phyloP scores from a whole-genome alignment of 2,888 invertebrate genomes.

The Tenthredo mesomela region DNA sequence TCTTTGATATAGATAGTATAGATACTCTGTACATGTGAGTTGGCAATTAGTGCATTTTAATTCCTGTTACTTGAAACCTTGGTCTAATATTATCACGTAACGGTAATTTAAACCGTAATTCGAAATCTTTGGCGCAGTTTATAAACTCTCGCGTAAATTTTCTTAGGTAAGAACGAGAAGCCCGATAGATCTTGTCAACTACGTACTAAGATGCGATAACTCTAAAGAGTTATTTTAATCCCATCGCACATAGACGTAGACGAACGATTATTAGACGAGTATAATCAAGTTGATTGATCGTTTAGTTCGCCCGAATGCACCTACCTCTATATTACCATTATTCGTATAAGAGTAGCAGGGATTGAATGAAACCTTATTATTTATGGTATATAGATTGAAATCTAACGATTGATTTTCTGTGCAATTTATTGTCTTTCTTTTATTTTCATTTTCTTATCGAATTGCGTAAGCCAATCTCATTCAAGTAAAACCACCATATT shows the following conservation, averaged over 20 bases:
- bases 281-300: slow-evolving; percentile 48
- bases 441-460: not conserved
- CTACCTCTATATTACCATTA: not conserved
- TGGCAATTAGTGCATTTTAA: not conserved
- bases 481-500: not conserved
- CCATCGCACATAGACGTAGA: not conserved
- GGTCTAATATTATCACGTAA: not conserved
- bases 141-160: not conserved
- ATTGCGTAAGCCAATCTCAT: not conserved
- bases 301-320: not conserved
- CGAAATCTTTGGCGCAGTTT: not conserved
- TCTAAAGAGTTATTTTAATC: slow-evolving; percentile 38
- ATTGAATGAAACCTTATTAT: not conserved
- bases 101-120: not conserved
- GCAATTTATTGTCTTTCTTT: not conserved
- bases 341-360: not conserved
- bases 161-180: not conserved
- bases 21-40: not conserved
- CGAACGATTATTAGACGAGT: slow-evolving; percentile 19
- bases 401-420: not conserved
- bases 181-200: slow-evolving; percentile 25
- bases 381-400: slow-evolving; percentile 5
- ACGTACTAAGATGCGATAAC: slow-evolving; percentile 21
- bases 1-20: not conserved
- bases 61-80: not conserved